Evolutionary conservation across 2,113 vertebrate genomes (phyloP), one percentile per base, ranked within the genome.

Genomic region (Odontophorus gujanensis): DNA sequence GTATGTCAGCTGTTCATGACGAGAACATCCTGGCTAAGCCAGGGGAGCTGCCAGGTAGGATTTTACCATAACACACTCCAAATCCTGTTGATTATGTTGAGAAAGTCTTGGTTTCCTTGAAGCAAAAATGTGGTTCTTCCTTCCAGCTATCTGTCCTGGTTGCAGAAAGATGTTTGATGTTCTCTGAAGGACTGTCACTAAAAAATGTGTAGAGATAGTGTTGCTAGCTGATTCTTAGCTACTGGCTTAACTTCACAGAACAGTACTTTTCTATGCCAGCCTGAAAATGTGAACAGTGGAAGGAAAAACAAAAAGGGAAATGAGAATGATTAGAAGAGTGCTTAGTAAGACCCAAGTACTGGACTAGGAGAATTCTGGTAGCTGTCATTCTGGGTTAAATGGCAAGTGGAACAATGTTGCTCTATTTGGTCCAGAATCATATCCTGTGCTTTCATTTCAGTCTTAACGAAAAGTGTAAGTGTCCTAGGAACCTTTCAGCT

Each of bases 21-120:
- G 98, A 99, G 14, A 97, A 97, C 8, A 6, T 59, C 15, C 92
- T 98, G 77, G 98, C 98, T 81, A 97, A 87, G 6, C 98, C 99
- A 28, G 99, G 98, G 58, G 98, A 99, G 71, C 90, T 99, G 62
- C 99, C 99, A 97, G 99, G 99, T 99, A 94, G 47, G 96, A 43
- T 67, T n/a, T 62, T 74, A 36, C 74, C 8, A 13, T 59, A 68
- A 61, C 72, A 72, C 78, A 58, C 14, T 71, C 30, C 38, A 12
- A 77, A 57, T 73, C 4, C 11, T 50, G 24, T 11, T 61, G 13
- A 18, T 61, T 77, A 17, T 55, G 5, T 58, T 65, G 81, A 42
- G 50, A 85, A 87, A 84, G 8, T 55, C 17, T 36, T 57, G 19
- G 21, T 61, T 90, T 89, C 51, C 40, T 7, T 53, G 32, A 72